phyloP scores from a whole-genome alignment of 2,888 invertebrate genomes.

The Falcaria lacertinaria region DNA sequence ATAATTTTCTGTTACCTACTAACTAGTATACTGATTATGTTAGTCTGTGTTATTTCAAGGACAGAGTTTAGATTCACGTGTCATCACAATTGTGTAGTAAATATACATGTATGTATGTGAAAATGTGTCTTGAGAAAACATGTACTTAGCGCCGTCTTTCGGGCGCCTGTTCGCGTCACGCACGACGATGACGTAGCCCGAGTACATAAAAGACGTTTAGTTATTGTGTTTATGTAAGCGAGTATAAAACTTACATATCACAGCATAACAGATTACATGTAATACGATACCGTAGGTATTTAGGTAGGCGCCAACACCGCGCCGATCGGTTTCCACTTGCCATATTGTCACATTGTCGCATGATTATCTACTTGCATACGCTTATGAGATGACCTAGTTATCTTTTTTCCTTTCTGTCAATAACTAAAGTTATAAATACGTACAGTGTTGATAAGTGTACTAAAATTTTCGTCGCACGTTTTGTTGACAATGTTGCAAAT shows the following conservation, averaged over 20 bases:
- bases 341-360: neutral
- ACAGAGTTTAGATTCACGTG: too few relatives aligned
- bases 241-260: conserved; percentile 1
- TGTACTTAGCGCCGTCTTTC: conserved; percentile 8
- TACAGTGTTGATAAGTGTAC: too few relatives aligned
- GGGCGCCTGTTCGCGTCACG: conserved; percentile 33
- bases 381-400: neutral
- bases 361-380: neutral
- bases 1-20: too few relatives aligned
- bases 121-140: neutral
- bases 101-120: too few relatives aligned
- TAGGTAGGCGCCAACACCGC: neutral
- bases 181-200: conserved; percentile 36
- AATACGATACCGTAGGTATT: neutral
- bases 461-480: neutral
- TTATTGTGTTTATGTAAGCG: conserved; percentile 11
- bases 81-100: too few relatives aligned
- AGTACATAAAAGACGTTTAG: conserved; percentile 26
- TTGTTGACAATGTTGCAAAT: neutral
- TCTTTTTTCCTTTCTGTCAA: neutral
- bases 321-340: neutral
- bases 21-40: too few relatives aligned
- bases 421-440: neutral
- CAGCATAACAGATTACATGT: neutral
- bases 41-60: too few relatives aligned